Conservation (phyloP, 2,797 vertebrate species). For the Sebastes matsubarae region DNA sequence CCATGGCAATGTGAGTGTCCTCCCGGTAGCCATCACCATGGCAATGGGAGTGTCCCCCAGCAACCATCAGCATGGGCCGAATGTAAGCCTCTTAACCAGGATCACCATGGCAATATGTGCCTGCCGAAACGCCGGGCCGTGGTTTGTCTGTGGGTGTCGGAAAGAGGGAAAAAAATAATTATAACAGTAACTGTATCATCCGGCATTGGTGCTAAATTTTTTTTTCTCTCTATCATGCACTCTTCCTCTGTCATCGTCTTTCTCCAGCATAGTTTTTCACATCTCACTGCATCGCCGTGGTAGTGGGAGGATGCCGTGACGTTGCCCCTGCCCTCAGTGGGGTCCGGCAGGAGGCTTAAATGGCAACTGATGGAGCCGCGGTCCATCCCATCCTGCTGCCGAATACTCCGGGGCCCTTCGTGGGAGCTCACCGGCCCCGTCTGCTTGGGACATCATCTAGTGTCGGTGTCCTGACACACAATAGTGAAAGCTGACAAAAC, state of each 20-base stretch:
- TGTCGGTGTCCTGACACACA: conserved; percentile 68
- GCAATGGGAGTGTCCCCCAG: conserved; percentile 83
- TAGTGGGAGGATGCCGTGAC: conserved; percentile 26
- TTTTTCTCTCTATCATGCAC: conserved; percentile 1
- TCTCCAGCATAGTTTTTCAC: conserved; percentile 24
- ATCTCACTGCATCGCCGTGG: conserved; percentile 39
- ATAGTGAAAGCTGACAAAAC: conserved; percentile 76
- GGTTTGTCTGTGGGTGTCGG: conserved; percentile 37
- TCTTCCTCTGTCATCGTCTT: conserved; percentile 11
- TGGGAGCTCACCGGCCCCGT: conserved; percentile 52
- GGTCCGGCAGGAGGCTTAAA: conserved; percentile 63
- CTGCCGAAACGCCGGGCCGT: conserved; percentile 53
- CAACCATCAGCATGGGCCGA: conserved; percentile 80
- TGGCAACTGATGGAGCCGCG: conserved; percentile 35
- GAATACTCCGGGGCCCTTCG: conserved; percentile 42
- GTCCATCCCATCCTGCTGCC: conserved; percentile 33
- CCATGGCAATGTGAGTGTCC: conserved; percentile 83
- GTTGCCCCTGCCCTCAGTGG: conserved; percentile 45
- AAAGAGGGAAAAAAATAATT: not conserved
- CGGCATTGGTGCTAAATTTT: conserved; percentile 5
- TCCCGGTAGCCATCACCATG: conserved; percentile 82
- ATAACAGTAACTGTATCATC: conserved; percentile 25
- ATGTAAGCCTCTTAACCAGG: conserved; percentile 83
- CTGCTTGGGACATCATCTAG: conserved; percentile 60
- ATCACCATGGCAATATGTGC: conserved; percentile 80